These are phyloP conservation scores for Pocillopora damicornis DNA, from an alignment of 64 coral and sea anemone species.

Conservation along the genomic window DNA sequence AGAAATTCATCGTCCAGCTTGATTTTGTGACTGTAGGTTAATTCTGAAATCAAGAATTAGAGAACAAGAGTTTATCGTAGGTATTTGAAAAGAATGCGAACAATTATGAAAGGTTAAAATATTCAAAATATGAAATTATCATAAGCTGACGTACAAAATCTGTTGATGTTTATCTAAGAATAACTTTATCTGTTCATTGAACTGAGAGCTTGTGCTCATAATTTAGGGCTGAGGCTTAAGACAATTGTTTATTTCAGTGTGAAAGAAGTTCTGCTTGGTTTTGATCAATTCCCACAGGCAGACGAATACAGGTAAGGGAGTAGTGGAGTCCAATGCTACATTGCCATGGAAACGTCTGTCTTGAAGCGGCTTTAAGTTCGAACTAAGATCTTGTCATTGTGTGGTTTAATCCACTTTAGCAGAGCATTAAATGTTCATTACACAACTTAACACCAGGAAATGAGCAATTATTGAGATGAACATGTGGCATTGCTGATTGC, in stretches of 20 bases:
- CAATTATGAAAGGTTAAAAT: neutral
- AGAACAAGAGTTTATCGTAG: neutral
- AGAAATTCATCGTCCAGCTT: slow-evolving; percentile 78
- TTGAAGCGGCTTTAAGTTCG: neutral
- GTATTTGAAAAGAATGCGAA: neutral
- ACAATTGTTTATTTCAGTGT: neutral
- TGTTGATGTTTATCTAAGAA: neutral
- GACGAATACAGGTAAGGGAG: neutral
- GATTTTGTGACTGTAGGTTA: slow-evolving; percentile 79
- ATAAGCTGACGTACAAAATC: neutral
- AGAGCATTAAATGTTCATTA: neutral
- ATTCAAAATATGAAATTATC: neutral
- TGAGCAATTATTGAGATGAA: neutral
- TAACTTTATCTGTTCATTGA: neutral
- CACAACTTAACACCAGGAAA: neutral
- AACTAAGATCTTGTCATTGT: neutral
- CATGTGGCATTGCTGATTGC: neutral
- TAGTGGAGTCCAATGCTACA: neutral
- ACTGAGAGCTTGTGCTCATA: neutral
- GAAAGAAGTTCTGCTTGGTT: neutral
- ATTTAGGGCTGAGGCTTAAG: neutral
- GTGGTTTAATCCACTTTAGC: neutral
- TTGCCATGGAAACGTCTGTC: neutral
- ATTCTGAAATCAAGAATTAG: slow-evolving; percentile 33
- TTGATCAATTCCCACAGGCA: neutral